These are phyloP conservation scores for Caiman crocodilus DNA, from an alignment of 2,797 vertebrate genomes.

Conservation along the genomic window DNA sequence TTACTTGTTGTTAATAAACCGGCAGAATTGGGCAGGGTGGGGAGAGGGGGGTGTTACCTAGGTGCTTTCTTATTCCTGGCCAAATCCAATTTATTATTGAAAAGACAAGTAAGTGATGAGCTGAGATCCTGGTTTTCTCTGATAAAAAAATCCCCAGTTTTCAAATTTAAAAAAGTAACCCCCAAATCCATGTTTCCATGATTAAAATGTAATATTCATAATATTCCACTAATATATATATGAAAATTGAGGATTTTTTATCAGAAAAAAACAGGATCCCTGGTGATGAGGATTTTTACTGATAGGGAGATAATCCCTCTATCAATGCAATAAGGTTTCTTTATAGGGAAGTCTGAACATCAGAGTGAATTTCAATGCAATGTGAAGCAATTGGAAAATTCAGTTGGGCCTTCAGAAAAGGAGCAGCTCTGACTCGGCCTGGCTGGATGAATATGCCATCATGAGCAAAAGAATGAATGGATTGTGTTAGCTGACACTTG, in stretches of 20 bases:
- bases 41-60: slow-evolving; percentile 8
- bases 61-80: slow-evolving; percentile 25
- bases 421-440: not conserved
- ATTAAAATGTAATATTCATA: too few relatives aligned
- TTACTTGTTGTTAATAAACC: slow-evolving; percentile 41
- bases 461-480: not conserved
- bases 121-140: not conserved
- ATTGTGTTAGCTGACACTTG: too few relatives aligned
- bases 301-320: slow-evolving; percentile 48
- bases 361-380: slow-evolving; percentile 26
- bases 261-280: too few relatives aligned
- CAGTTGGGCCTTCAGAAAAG: not conserved
- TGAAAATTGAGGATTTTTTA: too few relatives aligned
- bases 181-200: too few relatives aligned
- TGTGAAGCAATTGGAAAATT: not conserved
- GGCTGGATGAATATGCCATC: not conserved
- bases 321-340: slow-evolving; percentile 50
- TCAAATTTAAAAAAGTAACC: too few relatives aligned
- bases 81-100: slow-evolving; percentile 68
- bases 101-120: slow-evolving; percentile 46
- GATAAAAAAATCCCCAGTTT: too few relatives aligned
- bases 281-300: too few relatives aligned
- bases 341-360: slow-evolving; percentile 30
- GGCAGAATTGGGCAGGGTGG: slow-evolving; percentile 45
- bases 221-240: too few relatives aligned